These are phyloP conservation scores for Sipha maydis DNA, from an alignment of 2,888 invertebrate genomes.

Conservation along the genomic window DNA sequence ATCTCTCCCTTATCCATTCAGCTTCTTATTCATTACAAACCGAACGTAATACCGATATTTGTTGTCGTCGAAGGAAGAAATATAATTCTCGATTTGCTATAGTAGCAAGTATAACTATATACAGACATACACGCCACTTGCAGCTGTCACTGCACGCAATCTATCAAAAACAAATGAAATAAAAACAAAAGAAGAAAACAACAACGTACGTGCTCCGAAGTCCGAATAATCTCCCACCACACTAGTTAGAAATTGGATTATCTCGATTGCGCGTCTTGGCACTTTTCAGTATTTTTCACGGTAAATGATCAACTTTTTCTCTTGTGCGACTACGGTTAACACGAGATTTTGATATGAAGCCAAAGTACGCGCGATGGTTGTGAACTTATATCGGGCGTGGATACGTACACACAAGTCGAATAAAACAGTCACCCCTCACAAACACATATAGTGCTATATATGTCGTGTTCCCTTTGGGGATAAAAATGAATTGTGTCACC, in stretches of 20 bases:
- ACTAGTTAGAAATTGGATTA: constrained; percentile 42
- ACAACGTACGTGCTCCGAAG: constrained; percentile 43
- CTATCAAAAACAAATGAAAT: constrained; percentile 43
- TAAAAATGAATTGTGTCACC: constrained; percentile 60
- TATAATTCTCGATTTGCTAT: constrained; percentile 18
- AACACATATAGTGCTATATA: constrained; percentile 6
- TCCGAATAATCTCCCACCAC: constrained; percentile 7
- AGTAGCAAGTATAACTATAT: neutral
- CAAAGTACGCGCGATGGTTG: constrained; percentile 33
- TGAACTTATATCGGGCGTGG: constrained; percentile 43
- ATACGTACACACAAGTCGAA: constrained; percentile 40
- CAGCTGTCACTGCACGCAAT: constrained; percentile 35
- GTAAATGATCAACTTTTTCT: constrained; percentile 42
- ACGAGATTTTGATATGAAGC: constrained; percentile 45
- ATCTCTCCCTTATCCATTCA: neutral
- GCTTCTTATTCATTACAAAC: neutral
- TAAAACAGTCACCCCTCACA: constrained; percentile 55
- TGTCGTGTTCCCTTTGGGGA: constrained; percentile 43
- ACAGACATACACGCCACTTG: constrained; percentile 15
- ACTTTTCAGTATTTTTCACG: constrained; percentile 52
- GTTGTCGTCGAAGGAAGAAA: constrained; percentile 7
- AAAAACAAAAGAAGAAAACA: neutral
- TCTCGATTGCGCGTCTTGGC: constrained; percentile 45
- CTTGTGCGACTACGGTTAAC: neutral
- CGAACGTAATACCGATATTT: constrained; percentile 15